Evolutionary conservation across 2,113 vertebrate species (phyloP).

Genomic region (Sphaerodactylus townsendi): DNA sequence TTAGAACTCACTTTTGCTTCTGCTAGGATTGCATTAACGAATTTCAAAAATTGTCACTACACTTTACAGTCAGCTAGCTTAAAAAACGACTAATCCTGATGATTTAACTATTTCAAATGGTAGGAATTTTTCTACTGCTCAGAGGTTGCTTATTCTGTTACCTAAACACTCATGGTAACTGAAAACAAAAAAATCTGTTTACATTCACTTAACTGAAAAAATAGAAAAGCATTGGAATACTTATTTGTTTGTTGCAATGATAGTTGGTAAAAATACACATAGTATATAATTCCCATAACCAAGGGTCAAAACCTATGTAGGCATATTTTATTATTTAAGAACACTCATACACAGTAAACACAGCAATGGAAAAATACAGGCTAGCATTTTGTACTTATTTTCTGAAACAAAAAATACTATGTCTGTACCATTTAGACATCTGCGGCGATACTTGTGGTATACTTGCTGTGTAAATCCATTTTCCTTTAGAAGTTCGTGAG

Average conservation of each 20-base stretch:
- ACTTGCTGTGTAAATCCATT: slow-evolving; percentile 96
- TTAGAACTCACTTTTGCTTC: background rate
- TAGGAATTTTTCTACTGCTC: background rate
- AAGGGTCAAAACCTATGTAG: background rate
- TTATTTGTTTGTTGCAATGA: too few species aligned
- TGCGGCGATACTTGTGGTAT: slow-evolving; percentile 91
- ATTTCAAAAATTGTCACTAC: background rate
- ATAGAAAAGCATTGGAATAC: too few species aligned
- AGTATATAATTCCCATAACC: background rate
- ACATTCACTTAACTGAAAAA: too few species aligned
- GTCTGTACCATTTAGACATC: slow-evolving; percentile 87
- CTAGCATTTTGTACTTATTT: background rate
- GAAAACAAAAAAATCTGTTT: background rate
- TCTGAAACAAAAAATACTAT: background rate
- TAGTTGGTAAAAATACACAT: background rate
- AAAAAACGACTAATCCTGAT: background rate
- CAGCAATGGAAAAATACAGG: too few species aligned
- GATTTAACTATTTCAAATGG: background rate
- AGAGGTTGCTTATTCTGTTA: background rate
- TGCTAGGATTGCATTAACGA: background rate
- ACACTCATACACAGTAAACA: too few species aligned
- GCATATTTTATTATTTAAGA: too few species aligned
- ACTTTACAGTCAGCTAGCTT: background rate
- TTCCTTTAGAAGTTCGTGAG: slow-evolving; percentile 91
- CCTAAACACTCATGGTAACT: background rate